A percentile compares a stretch with the other conserved stretches of the same genome.
Conservation (phyloP, 2,113 vertebrate species). For the Epinephelus cyanopodus region DNA sequence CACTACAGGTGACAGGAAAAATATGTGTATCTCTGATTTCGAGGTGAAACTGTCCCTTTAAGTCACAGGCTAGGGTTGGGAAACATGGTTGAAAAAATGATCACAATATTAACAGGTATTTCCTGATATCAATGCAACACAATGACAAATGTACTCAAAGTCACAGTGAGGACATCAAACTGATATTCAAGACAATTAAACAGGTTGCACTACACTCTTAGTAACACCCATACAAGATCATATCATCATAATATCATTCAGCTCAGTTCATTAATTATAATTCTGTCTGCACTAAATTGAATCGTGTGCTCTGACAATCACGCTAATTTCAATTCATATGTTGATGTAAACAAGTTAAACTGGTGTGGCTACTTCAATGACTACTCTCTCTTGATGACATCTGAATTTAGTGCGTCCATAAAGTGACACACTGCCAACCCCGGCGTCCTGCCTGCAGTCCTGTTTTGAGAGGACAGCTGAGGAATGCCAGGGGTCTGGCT, state of each 20-base stretch:
- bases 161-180: neutral
- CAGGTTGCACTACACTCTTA: neutral
- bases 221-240: no score
- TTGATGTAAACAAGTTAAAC: neutral
- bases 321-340: neutral
- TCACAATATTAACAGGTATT: neutral
- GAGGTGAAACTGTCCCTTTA: neutral
- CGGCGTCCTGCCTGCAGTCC: neutral
- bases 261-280: no score
- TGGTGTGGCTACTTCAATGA: neutral
- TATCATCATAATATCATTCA: no score
- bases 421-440: neutral
- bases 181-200: neutral
- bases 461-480: slow-evolving; percentile 73
- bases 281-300: neutral
- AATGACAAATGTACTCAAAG: neutral
- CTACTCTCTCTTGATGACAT: neutral
- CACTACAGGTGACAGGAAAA: no score
- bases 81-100: neutral
- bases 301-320: no score
- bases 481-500: slow-evolving; percentile 54
- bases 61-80: neutral
- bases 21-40: no score
- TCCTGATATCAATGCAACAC: neutral
- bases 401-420: neutral